These are phyloP conservation scores for Brachionus koreanus DNA, from an alignment of 1,140 invertebrate genomes.

Conservation along the genomic window DNA sequence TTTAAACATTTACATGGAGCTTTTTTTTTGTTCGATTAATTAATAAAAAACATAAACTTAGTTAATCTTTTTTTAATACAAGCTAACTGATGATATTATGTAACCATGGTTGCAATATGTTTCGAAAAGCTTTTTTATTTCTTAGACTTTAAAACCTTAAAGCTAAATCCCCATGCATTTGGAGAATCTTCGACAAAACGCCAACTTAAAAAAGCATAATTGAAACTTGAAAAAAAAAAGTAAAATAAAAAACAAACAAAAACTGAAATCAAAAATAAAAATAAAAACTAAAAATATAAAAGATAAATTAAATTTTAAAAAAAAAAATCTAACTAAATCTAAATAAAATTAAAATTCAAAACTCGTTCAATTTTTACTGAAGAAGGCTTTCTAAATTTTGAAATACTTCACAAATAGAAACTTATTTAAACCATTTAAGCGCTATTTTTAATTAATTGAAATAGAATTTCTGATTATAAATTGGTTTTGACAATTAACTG, in stretches of 20 bases:
- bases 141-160: conserved; percentile 10
- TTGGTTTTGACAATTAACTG: neutral
- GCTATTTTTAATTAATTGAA: neutral
- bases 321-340: too few relatives aligned
- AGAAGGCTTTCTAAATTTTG: too few relatives aligned
- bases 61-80: neutral
- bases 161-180: conserved; percentile 19
- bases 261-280: too few relatives aligned
- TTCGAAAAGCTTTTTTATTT: neutral
- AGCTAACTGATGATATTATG: neutral
- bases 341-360: too few relatives aligned
- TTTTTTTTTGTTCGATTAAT: neutral
- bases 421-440: too few relatives aligned
- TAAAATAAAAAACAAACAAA: too few relatives aligned
- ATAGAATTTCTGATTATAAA: neutral
- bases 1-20: neutral
- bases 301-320: too few relatives aligned
- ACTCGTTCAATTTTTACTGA: too few relatives aligned
- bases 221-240: neutral
- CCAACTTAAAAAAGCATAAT: neutral
- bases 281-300: too few relatives aligned
- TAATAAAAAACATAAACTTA: neutral
- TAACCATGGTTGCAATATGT: conserved; percentile 5
- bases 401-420: too few relatives aligned
- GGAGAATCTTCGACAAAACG: neutral